These are phyloP conservation scores for Lipophrys pholis DNA, from an alignment of 2,113 vertebrate species.

Conservation along the genomic window DNA sequence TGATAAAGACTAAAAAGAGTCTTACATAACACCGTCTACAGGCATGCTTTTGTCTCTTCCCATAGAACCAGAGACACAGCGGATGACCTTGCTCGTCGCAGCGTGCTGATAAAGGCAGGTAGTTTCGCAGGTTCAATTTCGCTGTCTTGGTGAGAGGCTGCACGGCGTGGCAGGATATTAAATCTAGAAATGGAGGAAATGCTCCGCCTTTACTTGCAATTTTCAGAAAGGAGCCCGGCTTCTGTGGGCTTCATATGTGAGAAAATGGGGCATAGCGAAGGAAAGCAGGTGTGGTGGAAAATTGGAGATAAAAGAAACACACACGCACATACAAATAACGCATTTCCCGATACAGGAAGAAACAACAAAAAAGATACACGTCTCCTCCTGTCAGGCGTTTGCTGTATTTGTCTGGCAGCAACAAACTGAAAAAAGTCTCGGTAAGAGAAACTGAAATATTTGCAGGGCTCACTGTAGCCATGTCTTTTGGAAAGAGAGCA, in stretches of 20 bases:
- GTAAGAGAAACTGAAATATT: conserved; percentile 8
- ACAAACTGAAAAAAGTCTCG: neutral
- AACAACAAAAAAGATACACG: neutral
- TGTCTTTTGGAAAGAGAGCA: conserved; percentile 21
- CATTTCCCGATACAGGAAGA: neutral
- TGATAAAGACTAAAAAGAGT: conserved; percentile 15
- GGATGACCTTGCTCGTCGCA: conserved; percentile 40
- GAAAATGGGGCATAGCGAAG: neutral
- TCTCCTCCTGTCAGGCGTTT: neutral
- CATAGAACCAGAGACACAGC: conserved; percentile 1
- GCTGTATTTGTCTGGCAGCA: neutral
- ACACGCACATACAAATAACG: conserved; percentile 5
- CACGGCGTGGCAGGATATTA: conserved; percentile 42
- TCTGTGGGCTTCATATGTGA: neutral
- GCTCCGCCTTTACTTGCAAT: conserved; percentile 1
- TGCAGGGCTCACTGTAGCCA: conserved; percentile 13
- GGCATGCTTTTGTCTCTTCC: conserved; percentile 21
- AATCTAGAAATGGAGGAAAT: conserved; percentile 31
- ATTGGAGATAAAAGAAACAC: conserved; percentile 10
- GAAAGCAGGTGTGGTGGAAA: neutral
- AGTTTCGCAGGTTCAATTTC: conserved; percentile 30
- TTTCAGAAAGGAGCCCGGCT: neutral
- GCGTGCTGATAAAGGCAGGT: conserved; percentile 18
- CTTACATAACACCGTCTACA: conserved; percentile 8
- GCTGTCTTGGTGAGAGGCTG: neutral